phyloP scores from a whole-genome alignment of 1,140 invertebrate species.

The Drosophila rufa region DNA sequence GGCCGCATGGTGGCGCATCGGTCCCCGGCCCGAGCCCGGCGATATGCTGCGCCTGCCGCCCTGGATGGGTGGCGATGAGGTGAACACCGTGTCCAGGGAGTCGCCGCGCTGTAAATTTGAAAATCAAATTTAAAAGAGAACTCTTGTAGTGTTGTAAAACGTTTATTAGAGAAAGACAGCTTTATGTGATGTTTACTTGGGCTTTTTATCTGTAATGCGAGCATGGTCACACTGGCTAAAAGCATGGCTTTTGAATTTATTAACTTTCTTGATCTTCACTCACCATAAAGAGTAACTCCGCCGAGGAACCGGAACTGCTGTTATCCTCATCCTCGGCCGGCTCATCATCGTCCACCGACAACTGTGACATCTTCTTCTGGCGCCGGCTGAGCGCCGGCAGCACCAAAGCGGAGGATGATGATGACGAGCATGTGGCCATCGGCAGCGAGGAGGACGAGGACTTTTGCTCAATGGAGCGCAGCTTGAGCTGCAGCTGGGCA shows the following conservation, averaged over 20 bases:
- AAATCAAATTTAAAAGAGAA: neutral
- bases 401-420: slow-evolving; percentile 19
- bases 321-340: slow-evolving; percentile 81
- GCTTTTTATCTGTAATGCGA: too few species aligned
- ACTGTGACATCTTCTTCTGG: slow-evolving; percentile 59
- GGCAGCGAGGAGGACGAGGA: slow-evolving; percentile 12
- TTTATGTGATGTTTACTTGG: too few species aligned
- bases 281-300: slow-evolving; percentile 86
- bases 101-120: slow-evolving; percentile 86
- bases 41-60: slow-evolving; percentile 65
- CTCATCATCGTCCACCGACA: slow-evolving; percentile 72
- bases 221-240: too few species aligned
- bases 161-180: too few species aligned
- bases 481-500: slow-evolving; percentile 88
- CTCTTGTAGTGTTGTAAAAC: too few species aligned
- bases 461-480: slow-evolving; percentile 68
- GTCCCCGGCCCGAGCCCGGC: slow-evolving; percentile 43
- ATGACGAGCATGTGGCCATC: slow-evolving; percentile 1
- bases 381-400: slow-evolving; percentile 29
- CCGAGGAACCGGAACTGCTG: slow-evolving; percentile 85
- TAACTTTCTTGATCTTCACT: slow-evolving; percentile 8
- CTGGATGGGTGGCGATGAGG: slow-evolving; percentile 86
- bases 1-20: slow-evolving; percentile 67
- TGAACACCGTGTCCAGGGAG: slow-evolving; percentile 87
- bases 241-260: too few species aligned